These are phyloP conservation scores for Pandion haliaetus DNA, from an alignment of 2,113 vertebrate genomes.

Conservation along the genomic window DNA sequence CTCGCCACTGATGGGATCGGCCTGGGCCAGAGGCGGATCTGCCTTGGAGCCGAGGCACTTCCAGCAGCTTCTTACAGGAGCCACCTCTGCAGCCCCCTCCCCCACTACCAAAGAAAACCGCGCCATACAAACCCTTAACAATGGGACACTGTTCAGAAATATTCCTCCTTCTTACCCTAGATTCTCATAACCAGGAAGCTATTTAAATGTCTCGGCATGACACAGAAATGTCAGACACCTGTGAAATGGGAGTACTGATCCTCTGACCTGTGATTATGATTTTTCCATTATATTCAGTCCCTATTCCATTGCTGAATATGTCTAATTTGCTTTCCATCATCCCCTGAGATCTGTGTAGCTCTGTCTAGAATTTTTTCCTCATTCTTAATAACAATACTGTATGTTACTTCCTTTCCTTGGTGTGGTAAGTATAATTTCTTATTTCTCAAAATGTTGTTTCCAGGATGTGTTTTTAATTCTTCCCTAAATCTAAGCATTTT, in stretches of 20 bases:
- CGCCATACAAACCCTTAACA: too few relatives aligned
- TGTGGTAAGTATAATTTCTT: background rate
- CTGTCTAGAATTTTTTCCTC: background rate
- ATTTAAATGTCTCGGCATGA: background rate
- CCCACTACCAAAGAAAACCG: too few relatives aligned
- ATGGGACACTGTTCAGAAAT: background rate
- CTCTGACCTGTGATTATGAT: background rate
- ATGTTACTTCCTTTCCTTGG: background rate
- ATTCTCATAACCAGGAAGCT: background rate
- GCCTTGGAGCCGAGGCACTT: too few relatives aligned
- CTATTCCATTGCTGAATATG: background rate
- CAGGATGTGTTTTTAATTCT: background rate
- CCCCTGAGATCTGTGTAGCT: background rate
- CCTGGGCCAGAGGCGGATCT: too few relatives aligned
- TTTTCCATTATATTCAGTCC: background rate
- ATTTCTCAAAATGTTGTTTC: background rate
- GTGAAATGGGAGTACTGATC: background rate
- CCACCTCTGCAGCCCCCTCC: too few relatives aligned
- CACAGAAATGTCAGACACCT: background rate
- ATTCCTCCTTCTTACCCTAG: background rate
- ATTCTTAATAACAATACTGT: background rate
- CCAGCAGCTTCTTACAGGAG: too few relatives aligned
- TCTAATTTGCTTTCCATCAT: background rate
- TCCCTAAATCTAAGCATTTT: background rate
- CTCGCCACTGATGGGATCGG: too few relatives aligned